Base-by-base conservation (phyloP, 2,113 vertebrate species). In the Lates calcarifer region DNA sequence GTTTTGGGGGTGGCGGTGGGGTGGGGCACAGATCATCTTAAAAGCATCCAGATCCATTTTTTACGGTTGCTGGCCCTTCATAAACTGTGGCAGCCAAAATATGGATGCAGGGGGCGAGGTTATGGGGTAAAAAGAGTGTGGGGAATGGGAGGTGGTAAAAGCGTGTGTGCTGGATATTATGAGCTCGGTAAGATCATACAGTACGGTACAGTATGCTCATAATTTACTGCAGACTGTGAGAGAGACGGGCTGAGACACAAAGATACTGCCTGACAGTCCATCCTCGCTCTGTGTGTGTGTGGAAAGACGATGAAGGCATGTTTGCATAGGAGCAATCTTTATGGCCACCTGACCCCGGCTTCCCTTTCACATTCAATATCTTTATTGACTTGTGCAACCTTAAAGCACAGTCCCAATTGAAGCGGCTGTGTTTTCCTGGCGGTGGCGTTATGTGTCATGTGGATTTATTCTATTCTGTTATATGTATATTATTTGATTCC, bases 271-370 rank as follows among this genome's bases (percentile, higher is more conserved):
- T 81, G 83, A 80, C 79, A 70, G 63, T 74, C 55, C 68, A 61
- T 82, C 71, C 62, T 41, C 15, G 43, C 43, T 81, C 15, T 81
- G 37, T 18, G 18, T 41, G 47, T 47, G 43, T 84, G 60, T 74
- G 57, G 74, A 78, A 77, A 87, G 81, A 82, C 28, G 64, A 83
- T 73, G 71, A 86, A 86, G 49, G 71, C 61, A 45, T 87, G 88
- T 92, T 91, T 90, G 84, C 86, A 83, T 73, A 75, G 63, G 41
- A 81, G 71, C 80, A 74, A 89, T 91, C 85, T 84, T 89, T 83
- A 83, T 11, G 61, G 87, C 72, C 77, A 89, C 67, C 85, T 83
- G 89, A 93, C 85, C 89, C 60, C n/a, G 10, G 81, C 62, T 87
- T 85, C 70, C 35, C 87, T 90, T 91, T 90, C 83, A 87, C 73